A percentile compares a stretch with the other conserved stretches of the same genome.
Evolutionary conservation across 2,113 vertebrate genomes (phyloP).

Genomic region (Phyllopteryx taeniolatus): DNA sequence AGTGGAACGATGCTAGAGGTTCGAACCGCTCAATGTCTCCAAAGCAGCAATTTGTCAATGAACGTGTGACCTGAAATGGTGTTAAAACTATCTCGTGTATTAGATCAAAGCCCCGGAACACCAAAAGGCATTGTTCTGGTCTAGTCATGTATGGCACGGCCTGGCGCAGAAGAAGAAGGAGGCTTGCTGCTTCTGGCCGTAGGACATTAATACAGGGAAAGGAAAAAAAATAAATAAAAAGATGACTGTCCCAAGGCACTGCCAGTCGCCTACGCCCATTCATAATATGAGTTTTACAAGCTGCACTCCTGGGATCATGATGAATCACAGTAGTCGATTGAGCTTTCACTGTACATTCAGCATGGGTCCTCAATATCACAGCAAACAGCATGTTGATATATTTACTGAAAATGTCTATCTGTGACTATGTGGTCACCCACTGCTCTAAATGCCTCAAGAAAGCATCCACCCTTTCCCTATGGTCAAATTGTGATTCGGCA

Average conservation of each 20-base stretch:
- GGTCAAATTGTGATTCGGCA: conserved; percentile 6
- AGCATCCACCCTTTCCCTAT: conserved; percentile 19
- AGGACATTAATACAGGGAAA: conserved; percentile 16
- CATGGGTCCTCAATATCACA: conserved; percentile 30
- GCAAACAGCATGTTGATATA: not conserved
- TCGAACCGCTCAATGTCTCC: not conserved
- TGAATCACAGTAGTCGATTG: conserved; percentile 31
- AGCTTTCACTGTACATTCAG: conserved; percentile 37
- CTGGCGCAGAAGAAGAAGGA: conserved; percentile 13
- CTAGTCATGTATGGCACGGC: conserved; percentile 54
- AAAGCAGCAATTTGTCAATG: not conserved
- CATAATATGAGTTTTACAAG: conserved; percentile 54
- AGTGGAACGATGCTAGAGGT: not conserved
- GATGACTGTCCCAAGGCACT: conserved; percentile 18
- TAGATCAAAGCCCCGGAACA: conserved; percentile 56
- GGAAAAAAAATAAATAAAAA: conserved; percentile 5
- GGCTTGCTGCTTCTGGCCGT: conserved; percentile 20
- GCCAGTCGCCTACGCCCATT: conserved; percentile 65
- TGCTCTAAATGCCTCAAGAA: conserved; percentile 2
- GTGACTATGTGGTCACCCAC: not conserved
- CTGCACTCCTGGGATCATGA: conserved; percentile 33
- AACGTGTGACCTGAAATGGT: not conserved
- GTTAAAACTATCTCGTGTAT: conserved; percentile 53
- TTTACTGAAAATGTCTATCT: not conserved
- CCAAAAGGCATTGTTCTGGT: conserved; percentile 68